These are phyloP conservation scores for Notothenia rossii DNA, from an alignment of 2,113 vertebrate genomes.

Conservation along the genomic window DNA sequence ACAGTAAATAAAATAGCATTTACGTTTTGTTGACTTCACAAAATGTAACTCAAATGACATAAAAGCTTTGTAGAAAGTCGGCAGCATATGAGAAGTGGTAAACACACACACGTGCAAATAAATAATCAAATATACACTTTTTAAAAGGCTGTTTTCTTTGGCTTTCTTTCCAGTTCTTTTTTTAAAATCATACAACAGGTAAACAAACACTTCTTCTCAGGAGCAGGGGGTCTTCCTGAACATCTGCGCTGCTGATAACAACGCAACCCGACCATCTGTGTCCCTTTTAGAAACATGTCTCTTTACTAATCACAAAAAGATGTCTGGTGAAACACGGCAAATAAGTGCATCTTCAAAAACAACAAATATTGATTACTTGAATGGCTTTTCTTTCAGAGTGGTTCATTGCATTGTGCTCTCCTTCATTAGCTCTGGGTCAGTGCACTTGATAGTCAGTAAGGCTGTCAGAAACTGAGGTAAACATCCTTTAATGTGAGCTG, in stretches of 20 bases:
- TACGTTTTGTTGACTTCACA: conserved; percentile 26
- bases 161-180: conserved; percentile 51
- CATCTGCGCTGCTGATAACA: not conserved
- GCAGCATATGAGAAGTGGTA: conserved; percentile 28
- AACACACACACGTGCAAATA: conserved; percentile 52
- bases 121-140: conserved; percentile 58
- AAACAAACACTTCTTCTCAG: conserved; percentile 4
- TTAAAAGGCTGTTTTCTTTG: conserved; percentile 44
- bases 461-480: conserved; percentile 42
- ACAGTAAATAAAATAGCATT: conserved; percentile 48
- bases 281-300: conserved; percentile 47
- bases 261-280: conserved; percentile 8
- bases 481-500: not conserved
- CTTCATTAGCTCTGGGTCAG: not conserved
- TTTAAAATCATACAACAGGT: not conserved
- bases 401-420: not conserved
- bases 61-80: conserved; percentile 2
- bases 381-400: not conserved
- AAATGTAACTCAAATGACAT: conserved; percentile 3
- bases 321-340: conserved; percentile 2
- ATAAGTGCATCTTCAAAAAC: not conserved
- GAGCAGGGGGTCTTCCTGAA: conserved; percentile 37
- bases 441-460: conserved; percentile 4
- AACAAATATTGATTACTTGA: not conserved
- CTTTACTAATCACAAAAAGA: not conserved